These are phyloP conservation scores for Acrocephalus arundinaceus DNA, from an alignment of 2,113 vertebrate species.

Conservation along the genomic window DNA sequence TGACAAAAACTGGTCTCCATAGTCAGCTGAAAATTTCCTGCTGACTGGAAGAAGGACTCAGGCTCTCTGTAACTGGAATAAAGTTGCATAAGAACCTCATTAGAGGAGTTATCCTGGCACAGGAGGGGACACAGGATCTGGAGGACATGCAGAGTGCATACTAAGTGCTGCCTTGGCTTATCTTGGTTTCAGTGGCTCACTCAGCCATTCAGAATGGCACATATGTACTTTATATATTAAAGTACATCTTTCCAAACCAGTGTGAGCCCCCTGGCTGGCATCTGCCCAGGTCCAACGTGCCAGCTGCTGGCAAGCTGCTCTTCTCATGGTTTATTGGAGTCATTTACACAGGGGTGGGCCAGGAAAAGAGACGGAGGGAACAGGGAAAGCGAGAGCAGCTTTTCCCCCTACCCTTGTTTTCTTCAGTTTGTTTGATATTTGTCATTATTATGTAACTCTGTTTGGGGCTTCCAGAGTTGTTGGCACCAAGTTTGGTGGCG, in stretches of 20 bases:
- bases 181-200: conserved; percentile 10
- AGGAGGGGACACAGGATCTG: neutral
- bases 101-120: neutral
- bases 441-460: conserved; percentile 2
- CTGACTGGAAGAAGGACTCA: neutral
- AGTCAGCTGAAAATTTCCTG: neutral
- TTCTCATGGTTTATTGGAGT: conserved; percentile 24
- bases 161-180: neutral
- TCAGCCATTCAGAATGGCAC: neutral
- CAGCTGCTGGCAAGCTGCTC: conserved; percentile 21
- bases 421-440: conserved; percentile 21
- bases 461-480: neutral
- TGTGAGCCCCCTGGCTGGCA: neutral
- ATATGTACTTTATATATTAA: neutral
- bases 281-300: neutral
- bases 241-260: neutral
- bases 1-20: neutral
- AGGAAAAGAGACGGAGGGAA: neutral
- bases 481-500: neutral
- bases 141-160: neutral
- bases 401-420: neutral
- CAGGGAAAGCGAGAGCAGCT: neutral
- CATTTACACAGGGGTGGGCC: neutral
- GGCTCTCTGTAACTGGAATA: neutral
- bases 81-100: neutral